phyloP scores from a whole-genome alignment of 2,113 vertebrate species.

The Periophthalmus modestus region DNA sequence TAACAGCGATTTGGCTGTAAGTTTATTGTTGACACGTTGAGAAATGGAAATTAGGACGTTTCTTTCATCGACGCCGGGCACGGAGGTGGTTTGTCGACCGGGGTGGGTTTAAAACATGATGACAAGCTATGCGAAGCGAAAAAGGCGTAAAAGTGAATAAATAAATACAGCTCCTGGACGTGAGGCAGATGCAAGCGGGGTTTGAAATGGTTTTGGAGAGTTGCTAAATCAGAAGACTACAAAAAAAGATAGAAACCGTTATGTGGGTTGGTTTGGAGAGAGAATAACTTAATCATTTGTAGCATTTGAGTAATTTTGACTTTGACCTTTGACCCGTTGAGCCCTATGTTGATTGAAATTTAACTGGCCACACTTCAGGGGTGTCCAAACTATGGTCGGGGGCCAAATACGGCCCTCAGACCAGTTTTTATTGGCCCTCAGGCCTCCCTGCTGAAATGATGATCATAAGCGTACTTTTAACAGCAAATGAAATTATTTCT shows the following conservation, averaged over 20 bases:
- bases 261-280: too few species aligned
- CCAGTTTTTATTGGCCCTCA: too few species aligned
- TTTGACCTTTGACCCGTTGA: too few species aligned
- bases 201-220: conserved; percentile 54
- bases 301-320: too few species aligned
- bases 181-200: conserved; percentile 56
- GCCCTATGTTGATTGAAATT: too few species aligned
- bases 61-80: conserved; percentile 1
- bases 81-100: not conserved
- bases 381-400: too few species aligned
- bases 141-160: conserved; percentile 6
- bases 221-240: conserved; percentile 5
- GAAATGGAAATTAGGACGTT: conserved; percentile 31
- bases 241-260: not conserved
- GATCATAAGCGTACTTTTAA: too few species aligned
- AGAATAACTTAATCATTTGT: too few species aligned
- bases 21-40: conserved; percentile 36
- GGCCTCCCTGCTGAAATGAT: too few species aligned
- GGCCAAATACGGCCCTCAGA: too few species aligned
- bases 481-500: too few species aligned
- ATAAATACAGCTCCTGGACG: conserved; percentile 44
- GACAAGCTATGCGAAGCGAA: conserved; percentile 19
- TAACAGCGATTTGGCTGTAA: not conserved
- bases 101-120: conserved; percentile 33
- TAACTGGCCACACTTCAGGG: too few species aligned